Evolutionary conservation across 2,797 vertebrate genomes (phyloP), one percentile per base, ranked within the genome.

Genomic region (Pitangus sulphuratus): DNA sequence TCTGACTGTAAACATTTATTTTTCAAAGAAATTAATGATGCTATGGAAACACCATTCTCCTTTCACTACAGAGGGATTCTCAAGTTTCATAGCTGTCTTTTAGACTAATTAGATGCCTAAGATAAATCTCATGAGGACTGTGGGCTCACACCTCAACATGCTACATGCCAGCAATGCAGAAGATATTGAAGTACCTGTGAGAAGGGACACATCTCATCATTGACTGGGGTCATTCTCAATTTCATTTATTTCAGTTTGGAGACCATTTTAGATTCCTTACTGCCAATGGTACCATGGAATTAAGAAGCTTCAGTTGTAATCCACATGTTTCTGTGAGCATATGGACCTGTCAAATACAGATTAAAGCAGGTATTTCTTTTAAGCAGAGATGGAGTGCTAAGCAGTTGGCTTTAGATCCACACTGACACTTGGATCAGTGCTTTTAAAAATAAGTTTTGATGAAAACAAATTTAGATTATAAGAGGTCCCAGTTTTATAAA

Each of bases 381-480:
- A 69, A 54, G 37, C 21, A 76, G n/a, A 60, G 30, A 11, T 35
- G 40, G 21, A 68, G 14, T 61, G 26, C 57, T 88, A 57, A 75
- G 48, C 25, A 60, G 14, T n/a, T 90, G 57, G 33, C 31, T 85
- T 89, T 92, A 35, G 39, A 60, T 68, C 64, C 65, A 28, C 11
- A 33, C 5, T 40, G 14, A 69, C 45, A 37, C 24, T 42, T 77
- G 21, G 31, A 50, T 69, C n/a, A 40, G 16, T 69, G 53, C 19
- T 72, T 84, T 89, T 75, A 60, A 84, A 91, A 93, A 48, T 48
- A 86, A n/a, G 4, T 71, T 50, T 77, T 72, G 37, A 76, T 47
- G 26, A 51, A 88, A 91, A 84, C 75, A 81, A 35, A 61, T 10
- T 0, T 39, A 44, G 31, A 14, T 69, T 76, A 60, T 61, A n/a